Conservation (phyloP, 2,113 vertebrate genomes). For the Fukomys damarensis region DNA sequence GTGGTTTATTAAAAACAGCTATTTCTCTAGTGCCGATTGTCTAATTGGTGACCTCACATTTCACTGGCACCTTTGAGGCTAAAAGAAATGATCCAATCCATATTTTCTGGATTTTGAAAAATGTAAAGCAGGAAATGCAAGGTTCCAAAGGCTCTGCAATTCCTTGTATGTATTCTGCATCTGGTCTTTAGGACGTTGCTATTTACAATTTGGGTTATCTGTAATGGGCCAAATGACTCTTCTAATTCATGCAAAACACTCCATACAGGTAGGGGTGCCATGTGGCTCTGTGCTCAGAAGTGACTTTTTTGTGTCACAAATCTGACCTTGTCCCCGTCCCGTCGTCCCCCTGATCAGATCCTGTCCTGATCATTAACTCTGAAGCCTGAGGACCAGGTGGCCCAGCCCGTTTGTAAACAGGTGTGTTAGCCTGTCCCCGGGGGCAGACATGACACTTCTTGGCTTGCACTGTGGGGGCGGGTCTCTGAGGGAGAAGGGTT, state of each 20-base stretch:
- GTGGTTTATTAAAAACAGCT: neutral
- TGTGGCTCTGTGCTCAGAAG: neutral
- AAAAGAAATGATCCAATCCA: neutral
- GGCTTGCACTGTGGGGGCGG: slow-evolving; percentile 59
- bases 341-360: slow-evolving; percentile 16
- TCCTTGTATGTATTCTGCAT: neutral
- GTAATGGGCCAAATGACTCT: neutral
- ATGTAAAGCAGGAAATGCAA: neutral
- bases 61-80: neutral
- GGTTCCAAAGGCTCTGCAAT: accelerated
- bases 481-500: slow-evolving; percentile 83
- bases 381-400: slow-evolving; percentile 76
- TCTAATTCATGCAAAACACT: neutral
- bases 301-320: neutral
- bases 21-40: neutral
- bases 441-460: slow-evolving; percentile 70
- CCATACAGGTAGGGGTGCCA: neutral
- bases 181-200: neutral
- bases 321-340: neutral
- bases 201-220: neutral
- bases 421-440: slow-evolving; percentile 72
- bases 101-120: neutral
- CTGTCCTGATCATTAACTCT: slow-evolving; percentile 82
- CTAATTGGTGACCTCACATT: neutral
- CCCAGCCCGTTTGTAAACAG: slow-evolving; percentile 84